These are phyloP conservation scores for Isoperla grammatica DNA, from an alignment of 2,888 invertebrate genomes.

Conservation along the genomic window DNA sequence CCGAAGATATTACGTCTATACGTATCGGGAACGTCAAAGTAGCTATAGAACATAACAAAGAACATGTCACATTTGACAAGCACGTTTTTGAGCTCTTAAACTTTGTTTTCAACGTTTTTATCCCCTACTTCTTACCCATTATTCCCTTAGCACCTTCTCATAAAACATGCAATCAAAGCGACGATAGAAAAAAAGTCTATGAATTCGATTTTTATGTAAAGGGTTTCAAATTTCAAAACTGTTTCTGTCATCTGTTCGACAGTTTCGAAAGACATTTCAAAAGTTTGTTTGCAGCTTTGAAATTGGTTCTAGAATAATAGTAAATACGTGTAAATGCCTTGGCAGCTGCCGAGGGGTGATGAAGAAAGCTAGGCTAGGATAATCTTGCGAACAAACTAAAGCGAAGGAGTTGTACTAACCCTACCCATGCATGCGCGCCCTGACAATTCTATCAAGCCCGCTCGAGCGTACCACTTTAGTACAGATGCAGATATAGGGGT, in stretches of 20 bases:
- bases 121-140: neutral
- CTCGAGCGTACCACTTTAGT: too few species aligned
- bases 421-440: neutral
- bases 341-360: slow-evolving; percentile 3
- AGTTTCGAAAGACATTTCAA: slow-evolving; percentile 1
- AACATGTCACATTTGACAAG: neutral
- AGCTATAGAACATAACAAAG: neutral
- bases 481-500: too few species aligned
- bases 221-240: slow-evolving; percentile 17
- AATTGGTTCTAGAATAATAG: slow-evolving; percentile 6
- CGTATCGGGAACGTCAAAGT: too few species aligned
- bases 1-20: too few species aligned
- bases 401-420: neutral
- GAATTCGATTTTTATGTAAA: slow-evolving; percentile 6
- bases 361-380: neutral
- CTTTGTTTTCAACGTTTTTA: slow-evolving; percentile 8
- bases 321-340: slow-evolving; percentile 12
- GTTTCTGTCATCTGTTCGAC: slow-evolving; percentile 7
- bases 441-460: neutral
- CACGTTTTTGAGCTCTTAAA: neutral
- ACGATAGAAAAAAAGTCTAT: neutral
- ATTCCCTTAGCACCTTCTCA: neutral
- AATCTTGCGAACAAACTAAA: neutral
- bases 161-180: slow-evolving; percentile 9
- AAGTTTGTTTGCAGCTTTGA: slow-evolving; percentile 5